phyloP scores from a whole-genome alignment of 2,888 invertebrate species.

The Chironomus riparius region DNA sequence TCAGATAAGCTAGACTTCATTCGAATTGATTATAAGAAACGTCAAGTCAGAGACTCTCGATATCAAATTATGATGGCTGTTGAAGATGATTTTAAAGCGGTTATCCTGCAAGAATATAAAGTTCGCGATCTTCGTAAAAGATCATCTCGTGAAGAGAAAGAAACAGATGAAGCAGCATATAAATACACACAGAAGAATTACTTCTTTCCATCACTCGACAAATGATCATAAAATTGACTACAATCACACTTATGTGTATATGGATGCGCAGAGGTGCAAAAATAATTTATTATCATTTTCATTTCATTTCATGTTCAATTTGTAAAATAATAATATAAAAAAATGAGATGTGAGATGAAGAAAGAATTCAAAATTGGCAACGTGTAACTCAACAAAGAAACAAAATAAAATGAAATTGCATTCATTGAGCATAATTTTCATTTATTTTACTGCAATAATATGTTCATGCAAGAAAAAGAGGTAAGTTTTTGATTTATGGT shows the following conservation, averaged over 20 bases:
- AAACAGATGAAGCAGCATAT: not conserved
- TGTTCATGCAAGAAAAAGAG: not conserved
- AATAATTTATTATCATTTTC: conserved; percentile 19
- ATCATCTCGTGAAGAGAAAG: not conserved
- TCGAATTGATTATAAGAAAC: not conserved
- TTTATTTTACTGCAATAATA: not conserved
- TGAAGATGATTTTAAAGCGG: not conserved
- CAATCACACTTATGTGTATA: not conserved
- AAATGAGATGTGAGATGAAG: not conserved
- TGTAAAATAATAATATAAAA: conserved; percentile 5
- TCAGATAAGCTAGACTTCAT: conserved; percentile 1
- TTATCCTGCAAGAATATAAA: conserved; percentile 13
- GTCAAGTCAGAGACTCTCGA: no score
- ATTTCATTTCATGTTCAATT: conserved; percentile 18
- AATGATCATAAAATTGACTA: not conserved
- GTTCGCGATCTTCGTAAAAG: not conserved
- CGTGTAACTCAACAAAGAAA: not conserved
- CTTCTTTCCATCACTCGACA: conserved; percentile 14
- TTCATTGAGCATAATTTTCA: conserved; percentile 21
- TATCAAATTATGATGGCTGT: not conserved
- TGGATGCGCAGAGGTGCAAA: not conserved
- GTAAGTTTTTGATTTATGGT: not conserved
- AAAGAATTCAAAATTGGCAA: conserved; percentile 1
- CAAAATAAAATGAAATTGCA: not conserved
- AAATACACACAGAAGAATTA: not conserved